Percentiles rank a stretch among this genome's conserved stretches.
Conservation (phyloP, 2,888 invertebrate genomes). For the Drosophila rubida region DNA sequence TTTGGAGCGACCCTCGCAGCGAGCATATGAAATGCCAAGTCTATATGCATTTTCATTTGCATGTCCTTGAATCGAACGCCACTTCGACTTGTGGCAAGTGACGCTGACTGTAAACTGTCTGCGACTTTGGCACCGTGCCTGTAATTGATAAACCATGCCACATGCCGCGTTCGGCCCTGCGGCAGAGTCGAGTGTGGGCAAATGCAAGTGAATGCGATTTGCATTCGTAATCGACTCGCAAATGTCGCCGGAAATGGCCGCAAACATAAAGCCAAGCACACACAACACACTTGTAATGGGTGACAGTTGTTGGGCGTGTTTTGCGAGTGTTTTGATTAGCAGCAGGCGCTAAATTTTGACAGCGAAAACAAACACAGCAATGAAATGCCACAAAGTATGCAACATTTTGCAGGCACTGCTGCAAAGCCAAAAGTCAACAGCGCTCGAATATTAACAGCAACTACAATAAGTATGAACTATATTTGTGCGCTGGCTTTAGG, state of each 20-base stretch:
- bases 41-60: conserved; percentile 8
- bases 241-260: conserved; percentile 58
- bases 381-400: conserved; percentile 60
- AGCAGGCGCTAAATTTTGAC: conserved; percentile 45
- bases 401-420: conserved; percentile 27
- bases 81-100: conserved; percentile 54
- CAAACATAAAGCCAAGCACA: conserved; percentile 50
- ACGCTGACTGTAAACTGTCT: conserved; percentile 61
- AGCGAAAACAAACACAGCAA: conserved; percentile 26
- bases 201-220: conserved; percentile 69
- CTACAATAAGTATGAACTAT: conserved; percentile 4
- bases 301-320: conserved; percentile 6
- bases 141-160: conserved; percentile 57
- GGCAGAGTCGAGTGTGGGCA: conserved; percentile 21
- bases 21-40: conserved; percentile 59
- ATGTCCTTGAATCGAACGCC: conserved; percentile 66
- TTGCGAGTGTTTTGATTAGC: conserved; percentile 42
- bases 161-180: conserved; percentile 12
- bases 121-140: conserved; percentile 49
- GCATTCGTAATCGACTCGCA: conserved; percentile 70
- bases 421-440: conserved; percentile 45
- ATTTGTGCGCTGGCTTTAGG: conserved; percentile 28
- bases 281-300: neutral
- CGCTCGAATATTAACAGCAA: conserved; percentile 9
- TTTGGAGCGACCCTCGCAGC: conserved; percentile 32